A percentile compares a stretch with the other conserved stretches of the same genome.
phyloP scores from a whole-genome alignment of 2,888 invertebrate species.

The Temnothorax ravouxi region DNA sequence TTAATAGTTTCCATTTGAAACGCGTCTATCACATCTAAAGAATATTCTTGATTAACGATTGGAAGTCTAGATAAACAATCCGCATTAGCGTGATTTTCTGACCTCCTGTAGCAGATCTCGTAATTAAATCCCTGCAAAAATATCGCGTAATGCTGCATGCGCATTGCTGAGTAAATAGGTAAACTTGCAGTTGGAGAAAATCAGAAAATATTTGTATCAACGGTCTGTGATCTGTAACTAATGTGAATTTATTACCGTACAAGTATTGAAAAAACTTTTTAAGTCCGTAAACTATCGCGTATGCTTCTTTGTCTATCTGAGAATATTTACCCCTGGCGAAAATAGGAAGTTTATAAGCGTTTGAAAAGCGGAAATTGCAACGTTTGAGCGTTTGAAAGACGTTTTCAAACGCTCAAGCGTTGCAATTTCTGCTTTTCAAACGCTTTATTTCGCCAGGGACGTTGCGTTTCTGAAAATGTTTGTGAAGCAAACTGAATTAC shows the following conservation, averaged over 20 bases:
- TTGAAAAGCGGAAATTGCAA: too few species aligned
- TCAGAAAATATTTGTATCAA: neutral
- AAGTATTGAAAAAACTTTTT: neutral
- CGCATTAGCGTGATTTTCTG: neutral
- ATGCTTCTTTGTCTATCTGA: neutral
- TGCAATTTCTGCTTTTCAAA: too few species aligned
- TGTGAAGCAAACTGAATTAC: neutral
- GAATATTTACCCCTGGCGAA: too few species aligned
- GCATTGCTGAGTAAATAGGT: neutral
- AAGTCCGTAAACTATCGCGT: neutral
- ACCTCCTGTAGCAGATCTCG: neutral
- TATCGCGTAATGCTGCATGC: neutral
- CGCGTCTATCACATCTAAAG: neutral
- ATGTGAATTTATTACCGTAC: neutral
- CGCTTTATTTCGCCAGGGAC: too few species aligned
- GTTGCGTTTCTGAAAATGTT: neutral
- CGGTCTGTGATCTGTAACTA: neutral
- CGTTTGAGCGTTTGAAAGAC: too few species aligned
- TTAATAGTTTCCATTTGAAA: neutral
- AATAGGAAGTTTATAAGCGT: too few species aligned
- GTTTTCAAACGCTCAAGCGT: too few species aligned
- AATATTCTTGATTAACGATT: accelerated
- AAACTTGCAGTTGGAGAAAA: neutral
- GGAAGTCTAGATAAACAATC: neutral
- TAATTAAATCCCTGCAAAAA: neutral